Evolutionary conservation across 2,113 vertebrate species (phyloP), one percentile per base, ranked within the genome.

Genomic region (Merops nubicus): DNA sequence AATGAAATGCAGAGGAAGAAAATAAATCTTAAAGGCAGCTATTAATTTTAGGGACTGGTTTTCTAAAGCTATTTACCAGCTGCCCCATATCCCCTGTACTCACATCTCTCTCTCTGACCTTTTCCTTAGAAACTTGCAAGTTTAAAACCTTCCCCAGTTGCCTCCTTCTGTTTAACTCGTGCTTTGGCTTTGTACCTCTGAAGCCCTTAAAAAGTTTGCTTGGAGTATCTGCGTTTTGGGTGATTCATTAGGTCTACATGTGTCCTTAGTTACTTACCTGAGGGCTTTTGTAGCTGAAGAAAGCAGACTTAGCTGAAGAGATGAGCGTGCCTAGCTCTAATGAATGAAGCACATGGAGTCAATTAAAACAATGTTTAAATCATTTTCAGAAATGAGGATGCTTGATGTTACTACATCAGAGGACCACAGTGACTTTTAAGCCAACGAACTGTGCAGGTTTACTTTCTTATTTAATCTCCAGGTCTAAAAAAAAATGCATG

Each of bases 281-380:
- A 88, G 87, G 80, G 80, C 48, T 91, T 80, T 84, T 94, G 54
- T 26, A 93, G 85, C 91, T 92, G 91, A 96, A 86, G 78, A 87
- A 73, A 20, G 14, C 67, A 90, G 80, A 85, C 57, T 73, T 50
- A 67, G 76, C 56, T 91, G 40, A 96, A 87, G 86, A 95, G 92
- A 82, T 7, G 0, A 95, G 80, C 59, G 36, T 89, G 95, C 88
- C 86, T 95, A 93, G 70, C 36, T 92, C 74, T 56, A 81, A 94
- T 89, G 96, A 95, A 91, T 64, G 45, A 85, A 93, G 85, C 93
- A 97, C 77, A 88, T 95, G 91, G 90, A 96, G 70, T 91, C 83
- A 95, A 91, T 97, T 91, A 96, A 96, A 97, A 88, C 88, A 95
- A 96, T 90, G 88, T 89, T 97, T 95, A 92, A 93, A 91, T 96